Conservation (phyloP, 2,797 vertebrate species). For the Holocentrus rufus region DNA sequence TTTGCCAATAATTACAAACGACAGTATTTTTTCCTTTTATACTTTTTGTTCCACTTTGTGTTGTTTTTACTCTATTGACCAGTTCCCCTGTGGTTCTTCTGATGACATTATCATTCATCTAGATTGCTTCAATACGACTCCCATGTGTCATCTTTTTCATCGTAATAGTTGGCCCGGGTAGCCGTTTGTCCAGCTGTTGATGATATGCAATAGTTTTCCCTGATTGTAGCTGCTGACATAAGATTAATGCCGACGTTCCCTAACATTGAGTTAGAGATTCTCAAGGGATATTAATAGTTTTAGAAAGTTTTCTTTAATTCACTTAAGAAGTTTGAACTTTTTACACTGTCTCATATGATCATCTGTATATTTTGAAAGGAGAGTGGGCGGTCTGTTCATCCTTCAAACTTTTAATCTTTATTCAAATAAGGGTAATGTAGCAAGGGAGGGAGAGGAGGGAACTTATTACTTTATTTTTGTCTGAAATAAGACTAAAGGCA, state of each 20-base stretch:
- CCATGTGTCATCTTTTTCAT: constrained; percentile 40
- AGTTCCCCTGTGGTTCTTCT: constrained; percentile 10
- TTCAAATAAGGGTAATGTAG: too few species aligned
- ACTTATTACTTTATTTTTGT: neutral
- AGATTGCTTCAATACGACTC: constrained; percentile 36
- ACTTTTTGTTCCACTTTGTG: neutral
- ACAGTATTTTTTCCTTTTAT: constrained; percentile 1
- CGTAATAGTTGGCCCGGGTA: constrained; percentile 9
- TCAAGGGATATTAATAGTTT: too few species aligned
- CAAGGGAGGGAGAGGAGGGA: neutral
- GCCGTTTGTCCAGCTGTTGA: constrained; percentile 49
- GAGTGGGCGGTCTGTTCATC: too few species aligned
- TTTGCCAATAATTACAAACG: constrained; percentile 2
- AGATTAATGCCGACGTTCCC: constrained; percentile 24
- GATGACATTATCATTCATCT: constrained; percentile 28
- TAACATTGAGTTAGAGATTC: too few species aligned
- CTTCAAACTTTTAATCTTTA: too few species aligned
- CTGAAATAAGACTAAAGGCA: neutral
- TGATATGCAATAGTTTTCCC: constrained; percentile 33
- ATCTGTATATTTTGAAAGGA: too few species aligned
- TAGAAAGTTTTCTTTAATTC: too few species aligned
- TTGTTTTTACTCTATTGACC: constrained; percentile 16
- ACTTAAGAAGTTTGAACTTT: too few species aligned
- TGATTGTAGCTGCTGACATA: constrained; percentile 26
- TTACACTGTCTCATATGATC: too few species aligned